Conservation (phyloP, 2,797 vertebrate genomes). For the Syncerus caffer region DNA sequence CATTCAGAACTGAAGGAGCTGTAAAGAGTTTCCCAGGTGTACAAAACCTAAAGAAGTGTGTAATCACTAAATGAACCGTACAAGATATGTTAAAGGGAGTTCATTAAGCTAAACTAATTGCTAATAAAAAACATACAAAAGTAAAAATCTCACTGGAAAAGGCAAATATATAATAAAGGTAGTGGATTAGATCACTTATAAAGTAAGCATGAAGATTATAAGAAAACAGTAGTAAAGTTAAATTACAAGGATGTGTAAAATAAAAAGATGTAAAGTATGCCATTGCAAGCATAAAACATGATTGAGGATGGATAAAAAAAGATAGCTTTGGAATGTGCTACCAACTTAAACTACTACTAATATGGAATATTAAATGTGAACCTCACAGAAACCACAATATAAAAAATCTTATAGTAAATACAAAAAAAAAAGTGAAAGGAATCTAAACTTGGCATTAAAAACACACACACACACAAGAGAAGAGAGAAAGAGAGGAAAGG, state of each 20-base stretch:
- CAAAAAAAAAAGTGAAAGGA: not conserved
- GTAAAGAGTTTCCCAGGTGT: not conserved
- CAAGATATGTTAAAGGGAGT: not conserved
- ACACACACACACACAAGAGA: not conserved
- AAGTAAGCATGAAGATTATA: not conserved
- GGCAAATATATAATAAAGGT: not conserved
- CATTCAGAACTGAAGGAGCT: not conserved
- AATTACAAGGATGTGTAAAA: not conserved
- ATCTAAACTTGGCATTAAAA: not conserved
- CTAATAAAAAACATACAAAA: not conserved
- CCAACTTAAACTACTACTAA: not conserved
- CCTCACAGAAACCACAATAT: not conserved
- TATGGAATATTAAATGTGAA: not conserved
- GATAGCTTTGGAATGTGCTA: not conserved
- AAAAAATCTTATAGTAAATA: not conserved
- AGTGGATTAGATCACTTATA: not conserved
- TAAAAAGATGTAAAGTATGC: not conserved
- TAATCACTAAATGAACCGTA: not conserved
- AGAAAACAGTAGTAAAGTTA: not conserved
- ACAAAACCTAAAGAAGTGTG: not conserved
- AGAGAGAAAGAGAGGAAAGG: not conserved
- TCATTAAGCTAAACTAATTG: not conserved
- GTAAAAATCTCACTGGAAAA: not conserved
- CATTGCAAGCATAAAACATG: not conserved
- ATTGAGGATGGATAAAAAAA: not conserved